Conservation (phyloP, 2,113 vertebrate genomes). For the Antigone vipio region DNA sequence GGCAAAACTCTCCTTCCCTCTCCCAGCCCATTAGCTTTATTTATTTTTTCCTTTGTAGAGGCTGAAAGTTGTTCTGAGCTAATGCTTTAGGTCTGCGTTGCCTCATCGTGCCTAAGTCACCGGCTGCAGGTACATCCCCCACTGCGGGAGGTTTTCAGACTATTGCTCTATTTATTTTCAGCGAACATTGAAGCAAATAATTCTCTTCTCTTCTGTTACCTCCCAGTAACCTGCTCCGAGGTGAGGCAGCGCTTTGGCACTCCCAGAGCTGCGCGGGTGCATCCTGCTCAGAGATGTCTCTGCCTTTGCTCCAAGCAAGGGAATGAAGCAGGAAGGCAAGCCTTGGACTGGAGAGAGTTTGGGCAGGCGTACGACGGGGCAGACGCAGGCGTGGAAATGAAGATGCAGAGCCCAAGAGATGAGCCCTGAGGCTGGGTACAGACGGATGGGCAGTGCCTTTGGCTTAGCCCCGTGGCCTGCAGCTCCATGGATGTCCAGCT, state of each 20-base stretch:
- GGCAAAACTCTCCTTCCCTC: neutral
- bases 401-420: neutral
- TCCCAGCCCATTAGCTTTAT: neutral
- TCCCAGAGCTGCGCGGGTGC: neutral
- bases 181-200: neutral
- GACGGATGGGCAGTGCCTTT: neutral
- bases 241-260: accelerated
- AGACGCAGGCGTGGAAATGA: neutral
- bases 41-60: neutral
- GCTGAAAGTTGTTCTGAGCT: neutral
- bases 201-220: neutral
- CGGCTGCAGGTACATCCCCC: neutral
- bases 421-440: neutral
- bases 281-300: neutral
- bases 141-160: neutral
- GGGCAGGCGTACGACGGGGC: accelerated
- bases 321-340: neutral
- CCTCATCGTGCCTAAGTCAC: neutral
- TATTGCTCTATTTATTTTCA: neutral
- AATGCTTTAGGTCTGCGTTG: neutral
- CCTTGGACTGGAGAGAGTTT: neutral
- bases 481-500: neutral
- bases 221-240: accelerated
- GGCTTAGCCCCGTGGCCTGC: neutral
- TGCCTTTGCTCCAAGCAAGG: neutral